These are phyloP conservation scores for Anoplolepis gracilipes DNA, from an alignment of 1,140 invertebrate species.

Conservation along the genomic window DNA sequence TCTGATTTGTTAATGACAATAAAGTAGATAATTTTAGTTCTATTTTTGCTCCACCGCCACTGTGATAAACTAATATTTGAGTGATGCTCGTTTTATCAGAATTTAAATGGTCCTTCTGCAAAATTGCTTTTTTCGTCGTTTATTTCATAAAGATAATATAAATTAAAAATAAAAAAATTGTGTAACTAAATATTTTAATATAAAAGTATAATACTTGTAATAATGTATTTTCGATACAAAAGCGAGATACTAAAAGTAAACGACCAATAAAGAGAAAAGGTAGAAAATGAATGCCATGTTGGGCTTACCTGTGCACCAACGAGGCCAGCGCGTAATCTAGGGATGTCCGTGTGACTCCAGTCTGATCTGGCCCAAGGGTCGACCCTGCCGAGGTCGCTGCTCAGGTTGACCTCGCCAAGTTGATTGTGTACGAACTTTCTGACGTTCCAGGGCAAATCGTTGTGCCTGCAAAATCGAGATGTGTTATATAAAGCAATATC, in stretches of 20 bases:
- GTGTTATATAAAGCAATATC: neutral
- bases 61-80: neutral
- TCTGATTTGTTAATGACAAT: neutral
- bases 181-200: no score
- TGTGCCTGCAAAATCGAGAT: conserved; percentile 88
- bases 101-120: neutral
- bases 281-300: conserved; percentile 26
- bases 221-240: neutral
- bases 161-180: no score
- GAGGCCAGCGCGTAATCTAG: conserved; percentile 91
- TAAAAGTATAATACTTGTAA: no score
- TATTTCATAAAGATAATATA: no score
- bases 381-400: conserved; percentile 90
- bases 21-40: neutral
- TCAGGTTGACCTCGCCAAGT: conserved; percentile 92
- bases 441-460: conserved; percentile 95
- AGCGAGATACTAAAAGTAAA: neutral
- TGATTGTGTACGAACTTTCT: conserved; percentile 93
- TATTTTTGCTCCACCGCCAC: neutral
- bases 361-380: conserved; percentile 93
- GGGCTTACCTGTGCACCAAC: conserved; percentile 91
- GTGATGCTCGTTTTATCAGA: neutral
- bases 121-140: neutral
- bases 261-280: neutral
- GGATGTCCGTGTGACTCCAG: conserved; percentile 96